Evolutionary conservation across 2,113 vertebrate genomes (phyloP), one percentile per base, ranked within the genome.

Genomic region (Aptenodytes patagonicus): DNA sequence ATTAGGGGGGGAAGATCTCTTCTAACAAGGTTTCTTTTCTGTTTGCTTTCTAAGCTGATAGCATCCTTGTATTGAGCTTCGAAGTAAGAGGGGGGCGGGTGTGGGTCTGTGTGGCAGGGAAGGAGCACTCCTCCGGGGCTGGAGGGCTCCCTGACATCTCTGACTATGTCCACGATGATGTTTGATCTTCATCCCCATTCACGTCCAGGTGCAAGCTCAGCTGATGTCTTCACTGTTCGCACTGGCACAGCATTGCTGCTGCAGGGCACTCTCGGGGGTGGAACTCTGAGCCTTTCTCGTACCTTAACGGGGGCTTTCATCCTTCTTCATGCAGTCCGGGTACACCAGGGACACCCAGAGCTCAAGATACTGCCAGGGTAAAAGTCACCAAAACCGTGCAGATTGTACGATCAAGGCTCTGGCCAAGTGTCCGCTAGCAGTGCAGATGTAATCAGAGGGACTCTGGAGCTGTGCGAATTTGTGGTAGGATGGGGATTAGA

Each of bases 301-400:
- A 8, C n/a, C 34, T 38, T 11, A 0, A 1, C 14, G 10, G 25
- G 3, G 4, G 32, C 25, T 51, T 92, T 42, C 70, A 54, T 17
- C 57, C 34, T 10, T 22, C 51, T 49, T n/a, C 32, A 3, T 0
- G 15, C 31, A 54, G 44, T 13, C 20, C 12, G 20, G 6, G 51
- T 3, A 8, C 42, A n/a, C 7, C 65, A 57, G 70, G 61, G 20
- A 46, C 47, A n/a, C 7, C 55, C 6, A 9, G 42, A 77, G 82
- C 52, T 72, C 29, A 28, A 38, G 64, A 7, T 2, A 4, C 15
- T 25, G 51, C 47, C 0, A 0, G 15, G 64, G 20, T 26, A 7
- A 71, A 65, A 62, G 34, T 32, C 70, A 60, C 34, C 66, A 49
- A 6, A 24, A 5, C 5, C 1, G 2, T 28, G 14, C 5, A 29